Percentiles rank a stretch among this genome's conserved stretches.
phyloP scores from a whole-genome alignment of 2,888 invertebrate species.

The Neria commutata region DNA sequence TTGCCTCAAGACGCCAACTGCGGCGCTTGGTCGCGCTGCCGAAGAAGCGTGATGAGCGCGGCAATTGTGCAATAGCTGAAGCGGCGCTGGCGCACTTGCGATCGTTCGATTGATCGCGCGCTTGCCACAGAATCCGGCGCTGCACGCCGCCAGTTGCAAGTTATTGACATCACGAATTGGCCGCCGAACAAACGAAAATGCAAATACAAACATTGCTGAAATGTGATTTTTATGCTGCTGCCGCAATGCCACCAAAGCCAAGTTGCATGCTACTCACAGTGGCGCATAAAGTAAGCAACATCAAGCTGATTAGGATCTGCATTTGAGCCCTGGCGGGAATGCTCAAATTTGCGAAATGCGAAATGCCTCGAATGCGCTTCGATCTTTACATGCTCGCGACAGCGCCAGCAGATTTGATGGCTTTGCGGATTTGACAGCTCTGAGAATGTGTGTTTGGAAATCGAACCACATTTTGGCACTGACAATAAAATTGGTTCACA shows the following conservation, averaged over 20 bases:
- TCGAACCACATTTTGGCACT: too few relatives aligned
- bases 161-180: conserved; percentile 13
- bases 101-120: background rate
- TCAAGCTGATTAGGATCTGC: conserved; percentile 20
- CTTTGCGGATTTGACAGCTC: background rate
- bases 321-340: conserved; percentile 3
- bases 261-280: background rate
- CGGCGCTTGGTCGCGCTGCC: background rate
- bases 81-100: conserved; percentile 22
- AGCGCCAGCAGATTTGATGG: background rate
- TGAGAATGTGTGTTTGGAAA: too few relatives aligned
- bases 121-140: background rate
- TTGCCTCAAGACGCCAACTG: background rate
- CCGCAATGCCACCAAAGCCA: background rate
- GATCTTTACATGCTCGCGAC: background rate
- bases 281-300: conserved; percentile 18
- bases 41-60: conserved; percentile 16
- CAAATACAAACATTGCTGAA: background rate
- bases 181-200: background rate
- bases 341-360: background rate
- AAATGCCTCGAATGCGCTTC: too few relatives aligned
- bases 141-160: background rate
- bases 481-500: too few relatives aligned
- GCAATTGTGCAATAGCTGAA: conserved; percentile 29
- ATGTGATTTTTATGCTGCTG: background rate